Evolutionary conservation across 2,113 vertebrate genomes (phyloP), one percentile per base, ranked within the genome.

Genomic region (Cynoglossus semilaevis): DNA sequence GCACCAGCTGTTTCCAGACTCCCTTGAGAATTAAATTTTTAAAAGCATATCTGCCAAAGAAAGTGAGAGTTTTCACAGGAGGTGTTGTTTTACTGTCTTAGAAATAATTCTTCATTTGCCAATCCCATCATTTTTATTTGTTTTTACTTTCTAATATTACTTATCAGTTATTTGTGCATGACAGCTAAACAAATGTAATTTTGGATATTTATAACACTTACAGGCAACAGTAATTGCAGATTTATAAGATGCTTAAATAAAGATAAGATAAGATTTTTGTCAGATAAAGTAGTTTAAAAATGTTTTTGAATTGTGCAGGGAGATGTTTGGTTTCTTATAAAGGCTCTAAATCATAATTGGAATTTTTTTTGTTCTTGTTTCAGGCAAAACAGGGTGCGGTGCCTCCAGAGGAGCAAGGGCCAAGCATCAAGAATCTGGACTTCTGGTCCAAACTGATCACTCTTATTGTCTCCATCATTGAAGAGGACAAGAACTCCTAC

Each of bases 401-500:
- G 8, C 96, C 95, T 14, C 95, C 95, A 0, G 97, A 99, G 59
- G 97, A 99, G 49, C 97, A 99, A 77, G 97, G 97, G 0, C 97
- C 97, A 62, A 98, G 95, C 90, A 97, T 98, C 87, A 99, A 96
- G 88, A 99, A 99, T 84, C 90, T 99, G 15, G 96, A 99, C 83
- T 99, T 98, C 80, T 99, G 97, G 97, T 98, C 97, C 68, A 99
- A 99, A 84, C 92, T 99, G 61, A 99, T 99, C 82, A 99, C 97
- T 6, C 91, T 99, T 53, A 99, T 99, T 1, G 97, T 99, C 57
- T 99, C 97, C 64, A 99, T 99, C 66, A 98, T 99, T 0, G 97
- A 99, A 79, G 97, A 99, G 69, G 97, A 99, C 86, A 99, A 97
- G 86, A 99, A 99, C 53, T 99, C 97, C 2, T 99, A 99, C 76